These are phyloP conservation scores for Drosophila hydei DNA, from an alignment of 1,140 invertebrate genomes.

Conservation along the genomic window DNA sequence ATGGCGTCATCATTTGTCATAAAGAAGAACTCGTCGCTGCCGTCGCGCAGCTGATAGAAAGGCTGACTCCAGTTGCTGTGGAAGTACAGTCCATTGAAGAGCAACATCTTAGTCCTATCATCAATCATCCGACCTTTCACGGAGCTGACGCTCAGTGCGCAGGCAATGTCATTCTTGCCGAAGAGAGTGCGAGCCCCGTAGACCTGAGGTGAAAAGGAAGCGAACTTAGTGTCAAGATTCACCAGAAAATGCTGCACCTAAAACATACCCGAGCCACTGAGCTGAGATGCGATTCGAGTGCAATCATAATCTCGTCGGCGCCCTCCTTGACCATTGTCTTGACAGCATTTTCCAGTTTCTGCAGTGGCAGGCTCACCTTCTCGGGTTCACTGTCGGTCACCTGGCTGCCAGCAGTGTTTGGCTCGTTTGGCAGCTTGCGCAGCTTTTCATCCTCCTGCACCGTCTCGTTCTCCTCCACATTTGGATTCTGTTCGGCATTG, in stretches of 20 bases:
- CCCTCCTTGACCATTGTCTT: conserved; percentile 84
- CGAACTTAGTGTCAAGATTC: background rate
- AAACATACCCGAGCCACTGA: conserved; percentile 64
- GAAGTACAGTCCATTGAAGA: conserved; percentile 88
- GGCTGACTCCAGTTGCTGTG: conserved; percentile 83
- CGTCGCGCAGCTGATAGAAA: conserved; percentile 71
- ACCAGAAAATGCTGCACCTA: background rate
- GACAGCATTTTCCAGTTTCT: conserved; percentile 84
- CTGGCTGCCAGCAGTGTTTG: background rate
- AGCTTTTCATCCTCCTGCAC: conserved; percentile 78
- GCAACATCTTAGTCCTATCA: conserved; percentile 85
- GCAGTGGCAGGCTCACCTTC: conserved; percentile 84
- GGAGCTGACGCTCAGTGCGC: conserved; percentile 79
- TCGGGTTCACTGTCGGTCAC: conserved; percentile 76
- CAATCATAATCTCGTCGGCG: conserved; percentile 86
- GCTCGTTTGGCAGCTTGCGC: conserved; percentile 48
- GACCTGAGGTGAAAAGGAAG: conserved; percentile 33
- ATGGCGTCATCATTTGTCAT: conserved; percentile 85
- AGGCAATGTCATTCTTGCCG: conserved; percentile 77
- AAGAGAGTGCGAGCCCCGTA: conserved; percentile 71
- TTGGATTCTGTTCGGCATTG: conserved; percentile 53
- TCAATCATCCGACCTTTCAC: conserved; percentile 66
- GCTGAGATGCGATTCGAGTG: conserved; percentile 85
- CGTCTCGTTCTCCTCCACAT: conserved; percentile 84
- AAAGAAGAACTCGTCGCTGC: conserved; percentile 85